Base-by-base conservation (phyloP, 2,113 vertebrate species). In the Carassius auratus region DNA sequence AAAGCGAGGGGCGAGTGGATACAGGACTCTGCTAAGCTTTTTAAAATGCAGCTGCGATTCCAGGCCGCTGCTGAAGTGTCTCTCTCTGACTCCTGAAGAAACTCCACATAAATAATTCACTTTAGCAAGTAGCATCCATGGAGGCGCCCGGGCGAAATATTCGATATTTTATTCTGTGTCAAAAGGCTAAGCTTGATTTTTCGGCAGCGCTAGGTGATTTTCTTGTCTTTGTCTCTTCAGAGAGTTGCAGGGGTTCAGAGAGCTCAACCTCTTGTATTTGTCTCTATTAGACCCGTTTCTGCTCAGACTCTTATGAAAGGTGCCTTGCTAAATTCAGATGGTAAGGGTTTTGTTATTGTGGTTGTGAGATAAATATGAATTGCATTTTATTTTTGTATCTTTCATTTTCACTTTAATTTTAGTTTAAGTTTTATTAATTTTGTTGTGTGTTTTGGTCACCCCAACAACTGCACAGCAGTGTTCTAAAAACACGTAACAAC, bases 161-260 rank as follows among this genome's bases (percentile, higher is more conserved):
- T 94, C 93, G 86, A 94, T 93, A 92, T 94, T 94, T 91, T 88
- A 94, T 94, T 94, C 79, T 0, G 88, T 91, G 93, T 93, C 92
- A 93, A 89, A 93, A 92, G 93, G 93, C 91, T 92, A 94, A 93
- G 87, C 90, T 90, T 89, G 89, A 90, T 93, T 92, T 92, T 89
- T 89, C 89, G 90, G 87, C 52, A 52, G 90, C 30, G 61, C 61
- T 55, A 52, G 36, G 76, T 33, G 76, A 82, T 76, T 75, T 87
- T 61, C 42, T 48, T 73, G 3, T 64, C 26, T 82, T 81, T 33
- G n/a, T 78, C 52, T 26, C 38, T 75, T 45, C 26, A 52, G 75
- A 76, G 45, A 76, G 45, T 9, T 48, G 26, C 36, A 0, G 75
- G 52, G 75, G 33, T 76, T 33, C 14, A 55, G 13, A 76, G 48